Conservation (phyloP, 64 coral and sea anemone genomes). For the Hydrozoanthus tunicans region DNA sequence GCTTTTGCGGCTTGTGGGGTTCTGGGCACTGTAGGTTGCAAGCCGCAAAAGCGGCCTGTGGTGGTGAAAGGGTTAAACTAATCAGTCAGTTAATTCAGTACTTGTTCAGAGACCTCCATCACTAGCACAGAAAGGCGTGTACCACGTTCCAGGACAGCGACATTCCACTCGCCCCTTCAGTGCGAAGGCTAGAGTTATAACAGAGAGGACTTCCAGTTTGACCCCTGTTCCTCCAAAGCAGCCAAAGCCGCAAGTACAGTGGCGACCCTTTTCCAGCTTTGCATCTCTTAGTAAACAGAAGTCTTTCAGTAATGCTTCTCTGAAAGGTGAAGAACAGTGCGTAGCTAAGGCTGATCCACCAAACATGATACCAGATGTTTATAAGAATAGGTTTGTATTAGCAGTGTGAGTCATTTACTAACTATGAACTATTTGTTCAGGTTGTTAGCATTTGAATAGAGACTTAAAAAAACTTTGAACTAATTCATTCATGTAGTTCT, state of each 20-base stretch:
- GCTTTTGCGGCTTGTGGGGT: too few species aligned
- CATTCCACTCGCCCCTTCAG: background rate
- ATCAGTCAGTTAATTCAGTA: background rate
- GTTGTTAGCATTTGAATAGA: too few species aligned
- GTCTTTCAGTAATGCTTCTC: background rate
- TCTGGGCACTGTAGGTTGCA: too few species aligned
- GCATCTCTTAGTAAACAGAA: constrained; percentile 10
- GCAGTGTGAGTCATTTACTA: too few species aligned
- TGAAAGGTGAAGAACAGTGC: background rate
- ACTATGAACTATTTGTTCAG: too few species aligned
- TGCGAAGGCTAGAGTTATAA: constrained; percentile 22
- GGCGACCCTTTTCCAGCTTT: constrained; percentile 34
- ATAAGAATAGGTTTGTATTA: constrained; percentile 36
- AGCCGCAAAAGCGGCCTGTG: too few species aligned
- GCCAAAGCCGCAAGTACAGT: constrained; percentile 5
- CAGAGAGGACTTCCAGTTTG: background rate
- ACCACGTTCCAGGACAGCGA: background rate
- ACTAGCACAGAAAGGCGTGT: background rate
- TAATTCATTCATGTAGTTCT: too few species aligned
- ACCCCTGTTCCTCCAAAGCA: background rate
- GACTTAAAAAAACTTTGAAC: too few species aligned
- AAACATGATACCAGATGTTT: constrained; percentile 33
- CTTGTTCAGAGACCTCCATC: constrained; percentile 43
- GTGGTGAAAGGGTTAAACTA: too few species aligned
- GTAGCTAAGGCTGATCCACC: background rate